phyloP scores from a whole-genome alignment of 2,888 invertebrate genomes.

The Melikaiella ostensackeni region DNA sequence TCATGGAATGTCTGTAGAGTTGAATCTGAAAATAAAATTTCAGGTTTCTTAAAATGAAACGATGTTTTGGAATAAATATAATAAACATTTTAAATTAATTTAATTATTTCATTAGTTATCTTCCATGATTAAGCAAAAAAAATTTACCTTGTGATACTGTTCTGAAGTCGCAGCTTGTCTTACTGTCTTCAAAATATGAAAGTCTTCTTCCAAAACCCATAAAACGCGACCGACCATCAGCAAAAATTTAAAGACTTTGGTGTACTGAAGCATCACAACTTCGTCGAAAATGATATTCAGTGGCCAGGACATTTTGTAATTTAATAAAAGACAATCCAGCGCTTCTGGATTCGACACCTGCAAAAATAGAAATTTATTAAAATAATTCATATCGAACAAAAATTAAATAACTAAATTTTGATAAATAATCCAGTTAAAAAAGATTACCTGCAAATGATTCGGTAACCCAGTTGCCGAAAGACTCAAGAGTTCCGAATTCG shows the following conservation, averaged over 20 bases:
- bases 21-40: slow-evolving; percentile 77
- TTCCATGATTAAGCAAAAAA: neutral
- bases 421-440: neutral
- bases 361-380: slow-evolving; percentile 39
- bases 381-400: neutral
- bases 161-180: slow-evolving; percentile 79
- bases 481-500: slow-evolving; percentile 70
- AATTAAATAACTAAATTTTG: neutral
- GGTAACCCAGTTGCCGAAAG: slow-evolving; percentile 69
- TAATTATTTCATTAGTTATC: neutral
- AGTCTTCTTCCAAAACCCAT: slow-evolving; percentile 86
- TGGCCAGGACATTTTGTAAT: slow-evolving; percentile 87
- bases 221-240: slow-evolving; percentile 87
- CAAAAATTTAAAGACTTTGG: slow-evolving; percentile 86
- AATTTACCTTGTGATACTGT: slow-evolving; percentile 82
- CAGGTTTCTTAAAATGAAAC: neutral
- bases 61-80: neutral
- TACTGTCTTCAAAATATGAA: slow-evolving; percentile 82
- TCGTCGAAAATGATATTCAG: slow-evolving; percentile 87
- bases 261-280: slow-evolving; percentile 84
- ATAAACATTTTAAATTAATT: too few relatives aligned
- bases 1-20: slow-evolving; percentile 86
- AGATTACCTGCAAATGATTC: slow-evolving; percentile 76
- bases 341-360: slow-evolving; percentile 80
- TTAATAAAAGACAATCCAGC: slow-evolving; percentile 83